phyloP scores from a whole-genome alignment of 2,113 vertebrate species.

The Fregata magnificens region DNA sequence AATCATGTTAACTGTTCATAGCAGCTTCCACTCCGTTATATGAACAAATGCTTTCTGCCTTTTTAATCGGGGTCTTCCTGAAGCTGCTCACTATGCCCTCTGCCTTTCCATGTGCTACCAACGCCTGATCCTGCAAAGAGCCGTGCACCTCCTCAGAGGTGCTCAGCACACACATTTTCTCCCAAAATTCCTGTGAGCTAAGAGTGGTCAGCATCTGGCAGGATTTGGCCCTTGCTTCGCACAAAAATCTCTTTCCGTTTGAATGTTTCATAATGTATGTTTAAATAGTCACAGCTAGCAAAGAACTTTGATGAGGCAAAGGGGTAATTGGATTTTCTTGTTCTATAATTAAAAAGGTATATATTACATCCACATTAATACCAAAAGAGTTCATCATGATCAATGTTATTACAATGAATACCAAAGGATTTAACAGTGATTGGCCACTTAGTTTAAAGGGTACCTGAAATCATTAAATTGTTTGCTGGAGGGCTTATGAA shows the following conservation, averaged over 20 bases:
- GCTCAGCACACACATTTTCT: accelerated
- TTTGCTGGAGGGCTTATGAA: conserved; percentile 68
- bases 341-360: conserved; percentile 75
- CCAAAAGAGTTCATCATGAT: conserved; percentile 68
- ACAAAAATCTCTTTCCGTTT: not conserved
- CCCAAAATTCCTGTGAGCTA: not conserved
- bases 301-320: conserved; percentile 71
- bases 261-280: conserved; percentile 61
- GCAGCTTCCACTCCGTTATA: not conserved
- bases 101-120: not conserved
- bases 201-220: not conserved
- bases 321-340: conserved; percentile 75
- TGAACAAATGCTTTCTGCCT: not conserved
- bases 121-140: not conserved
- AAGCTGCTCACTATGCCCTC: not conserved
- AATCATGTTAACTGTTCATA: not conserved
- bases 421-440: conserved; percentile 65
- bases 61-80: not conserved
- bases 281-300: conserved; percentile 51
- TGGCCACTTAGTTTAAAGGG: conserved; percentile 72
- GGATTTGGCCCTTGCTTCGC: not conserved
- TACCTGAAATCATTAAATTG: conserved; percentile 71
- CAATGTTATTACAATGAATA: conserved; percentile 71
- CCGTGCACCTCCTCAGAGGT: not conserved
- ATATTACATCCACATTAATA: conserved; percentile 72